Base-by-base conservation (phyloP, 1,140 invertebrate genomes). In the Cryptotermes secundus region DNA sequence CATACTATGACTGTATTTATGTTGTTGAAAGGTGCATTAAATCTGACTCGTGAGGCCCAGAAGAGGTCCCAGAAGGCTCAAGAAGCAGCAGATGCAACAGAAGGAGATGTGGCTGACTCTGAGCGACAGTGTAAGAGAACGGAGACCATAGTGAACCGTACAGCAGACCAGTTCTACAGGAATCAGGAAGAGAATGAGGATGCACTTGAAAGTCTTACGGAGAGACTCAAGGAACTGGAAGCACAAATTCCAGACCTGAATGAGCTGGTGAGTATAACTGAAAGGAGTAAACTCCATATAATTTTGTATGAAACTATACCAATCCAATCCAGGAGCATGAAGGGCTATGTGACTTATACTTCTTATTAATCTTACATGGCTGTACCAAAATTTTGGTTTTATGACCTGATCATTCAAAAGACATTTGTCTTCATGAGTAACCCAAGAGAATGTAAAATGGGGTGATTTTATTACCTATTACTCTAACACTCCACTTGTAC, bases 231-330 rank as follows among this genome's bases (percentile, higher is more conserved):
- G 2, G 88, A 91, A 1, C 91, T 99, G 26, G 93, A 95, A 85
- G 88, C 90, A 0, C 90, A 93, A 83, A 94, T 99, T 87, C 96
- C 97, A 0, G 93, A 94, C 85, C 90, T 99, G 36, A 99, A 99
- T 90, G 91, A 95, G 65, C 89, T 92, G 87, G 92, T 93, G 87
- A 86, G 87, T 85, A 83, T 84, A 38, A 10, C 34, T 1, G 26
- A 35, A n/a, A 22, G 45, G 19, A 42, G 6, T 42, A 42, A 42
- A 42, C 38, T 12, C 38, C 10, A 22, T 65, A 34, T 49, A 19
- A 49, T 49, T 49, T 22, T 49, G 45, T 49, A 19, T 6, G 38
- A 38, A 38, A 38, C 38, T 38, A 6, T 12, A 4, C 4, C 38
- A 38, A 6, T 49, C 45, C 16, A 49, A 49, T 1, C 1, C 3